These are phyloP conservation scores for Anthrax anthrax DNA, from an alignment of 2,888 invertebrate genomes.

Conservation along the genomic window DNA sequence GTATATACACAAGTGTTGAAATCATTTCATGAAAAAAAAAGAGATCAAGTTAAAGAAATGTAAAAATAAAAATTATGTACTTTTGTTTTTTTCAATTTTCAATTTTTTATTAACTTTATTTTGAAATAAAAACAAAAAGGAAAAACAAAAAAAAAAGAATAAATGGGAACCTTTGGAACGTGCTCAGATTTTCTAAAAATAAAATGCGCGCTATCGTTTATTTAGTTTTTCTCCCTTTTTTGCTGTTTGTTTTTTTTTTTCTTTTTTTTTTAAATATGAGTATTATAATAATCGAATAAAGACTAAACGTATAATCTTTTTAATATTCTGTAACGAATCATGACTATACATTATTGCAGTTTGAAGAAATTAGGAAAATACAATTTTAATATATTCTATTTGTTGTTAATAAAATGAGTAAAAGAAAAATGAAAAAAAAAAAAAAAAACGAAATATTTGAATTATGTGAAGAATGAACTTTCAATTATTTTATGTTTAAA, in stretches of 20 bases:
- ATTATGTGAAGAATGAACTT: not conserved
- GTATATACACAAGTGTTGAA: not conserved
- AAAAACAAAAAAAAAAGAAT: not conserved
- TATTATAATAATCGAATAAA: not conserved
- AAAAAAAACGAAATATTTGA: not conserved
- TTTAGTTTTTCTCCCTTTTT: not conserved
- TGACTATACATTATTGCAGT: not conserved
- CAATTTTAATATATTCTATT: not conserved
- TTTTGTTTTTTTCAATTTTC: too few relatives aligned
- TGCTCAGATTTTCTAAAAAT: conserved; percentile 8
- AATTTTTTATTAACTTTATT: too few relatives aligned
- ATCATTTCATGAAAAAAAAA: not conserved
- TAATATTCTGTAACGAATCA: not conserved
- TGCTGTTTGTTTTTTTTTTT: too few relatives aligned
- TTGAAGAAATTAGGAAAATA: not conserved
- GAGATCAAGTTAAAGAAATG: not conserved
- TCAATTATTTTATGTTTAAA: not conserved
- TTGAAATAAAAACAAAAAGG: not conserved
- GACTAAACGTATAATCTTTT: not conserved
- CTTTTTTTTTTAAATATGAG: too few relatives aligned
- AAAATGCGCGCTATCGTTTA: not conserved
- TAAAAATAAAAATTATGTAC: not conserved
- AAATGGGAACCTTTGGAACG: conserved; percentile 4
- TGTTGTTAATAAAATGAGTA: not conserved
- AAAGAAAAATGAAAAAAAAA: not conserved